A percentile compares a stretch with the other conserved stretches of the same genome.
These are phyloP conservation scores for Picathartes gymnocephalus DNA, from an alignment of 2,113 vertebrate species.

Conservation along the genomic window DNA sequence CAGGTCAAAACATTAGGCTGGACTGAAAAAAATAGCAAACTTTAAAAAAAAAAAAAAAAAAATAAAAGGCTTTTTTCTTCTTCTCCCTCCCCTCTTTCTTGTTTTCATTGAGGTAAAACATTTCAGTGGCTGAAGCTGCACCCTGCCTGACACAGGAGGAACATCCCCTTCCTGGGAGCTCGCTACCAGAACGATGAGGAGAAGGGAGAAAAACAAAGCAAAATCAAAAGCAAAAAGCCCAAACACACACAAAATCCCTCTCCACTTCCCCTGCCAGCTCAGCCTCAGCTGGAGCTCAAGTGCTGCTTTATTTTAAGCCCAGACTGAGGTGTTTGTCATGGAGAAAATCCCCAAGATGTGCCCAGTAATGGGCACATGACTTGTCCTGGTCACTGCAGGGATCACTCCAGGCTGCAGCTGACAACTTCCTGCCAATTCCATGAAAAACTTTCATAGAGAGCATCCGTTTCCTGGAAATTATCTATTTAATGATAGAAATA, in stretches of 20 bases:
- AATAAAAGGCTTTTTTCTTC: background rate
- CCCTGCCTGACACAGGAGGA: background rate
- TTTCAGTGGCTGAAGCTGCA: conserved; percentile 53
- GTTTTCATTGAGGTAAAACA: conserved; percentile 64
- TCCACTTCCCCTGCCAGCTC: background rate
- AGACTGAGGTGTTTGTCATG: background rate
- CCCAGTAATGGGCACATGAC: background rate
- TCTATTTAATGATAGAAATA: background rate
- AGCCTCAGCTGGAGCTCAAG: conserved; percentile 11
- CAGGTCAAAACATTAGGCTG: conserved; percentile 30
- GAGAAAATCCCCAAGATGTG: background rate
- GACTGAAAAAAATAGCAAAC: conserved; percentile 41
- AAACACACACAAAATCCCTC: background rate
- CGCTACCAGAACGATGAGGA: background rate
- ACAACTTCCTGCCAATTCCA: background rate
- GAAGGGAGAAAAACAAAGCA: background rate
- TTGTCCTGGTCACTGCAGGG: background rate
- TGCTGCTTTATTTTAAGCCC: conserved; percentile 1
- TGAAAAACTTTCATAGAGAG: background rate
- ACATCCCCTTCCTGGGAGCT: background rate
- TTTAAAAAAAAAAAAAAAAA: conserved; percentile 16
- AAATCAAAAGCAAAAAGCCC: background rate
- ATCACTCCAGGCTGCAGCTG: background rate
- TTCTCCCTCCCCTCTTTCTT: background rate
- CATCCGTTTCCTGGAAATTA: background rate